phyloP scores from a whole-genome alignment of 2,888 invertebrate species.

The Synanthedon formicaeformis region DNA sequence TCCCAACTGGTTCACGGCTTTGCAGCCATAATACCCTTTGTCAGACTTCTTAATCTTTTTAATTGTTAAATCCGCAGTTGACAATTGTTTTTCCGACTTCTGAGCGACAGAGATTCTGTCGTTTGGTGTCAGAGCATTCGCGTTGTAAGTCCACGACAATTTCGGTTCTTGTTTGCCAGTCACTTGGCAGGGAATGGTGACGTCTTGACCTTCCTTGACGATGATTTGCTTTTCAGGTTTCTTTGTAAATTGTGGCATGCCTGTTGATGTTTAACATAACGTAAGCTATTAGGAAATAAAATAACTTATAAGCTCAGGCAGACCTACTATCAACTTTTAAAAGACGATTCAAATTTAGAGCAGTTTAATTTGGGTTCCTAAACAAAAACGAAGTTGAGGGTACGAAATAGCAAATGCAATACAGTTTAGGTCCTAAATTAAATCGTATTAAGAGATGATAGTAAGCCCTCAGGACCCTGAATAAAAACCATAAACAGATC shows the following conservation, averaged over 20 bases:
- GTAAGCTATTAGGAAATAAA: no score
- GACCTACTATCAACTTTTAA: no score
- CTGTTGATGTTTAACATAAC: constrained; percentile 16
- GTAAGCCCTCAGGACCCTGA: no score
- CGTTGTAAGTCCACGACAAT: constrained; percentile 35
- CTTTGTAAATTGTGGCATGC: constrained; percentile 27
- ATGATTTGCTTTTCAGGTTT: constrained; percentile 20
- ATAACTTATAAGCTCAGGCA: no score
- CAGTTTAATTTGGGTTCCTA: no score
- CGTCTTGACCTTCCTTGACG: constrained; percentile 26
- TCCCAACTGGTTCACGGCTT: constrained; percentile 30
- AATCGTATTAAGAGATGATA: no score
- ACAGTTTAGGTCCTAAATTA: no score
- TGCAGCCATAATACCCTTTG: constrained; percentile 48
- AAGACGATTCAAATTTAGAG: no score
- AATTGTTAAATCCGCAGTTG: constrained; percentile 28
- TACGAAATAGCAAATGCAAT: no score
- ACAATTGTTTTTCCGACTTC: constrained; percentile 6
- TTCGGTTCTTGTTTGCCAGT: constrained; percentile 27
- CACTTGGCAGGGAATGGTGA: constrained; percentile 35
- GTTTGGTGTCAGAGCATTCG: constrained; percentile 19
- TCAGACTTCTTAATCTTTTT: constrained; percentile 28
- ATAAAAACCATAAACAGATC: not conserved
- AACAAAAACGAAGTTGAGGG: no score
- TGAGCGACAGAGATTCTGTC: constrained; percentile 12